Base-by-base conservation (phyloP, 2,888 invertebrate genomes). In the Unio delphinus region DNA sequence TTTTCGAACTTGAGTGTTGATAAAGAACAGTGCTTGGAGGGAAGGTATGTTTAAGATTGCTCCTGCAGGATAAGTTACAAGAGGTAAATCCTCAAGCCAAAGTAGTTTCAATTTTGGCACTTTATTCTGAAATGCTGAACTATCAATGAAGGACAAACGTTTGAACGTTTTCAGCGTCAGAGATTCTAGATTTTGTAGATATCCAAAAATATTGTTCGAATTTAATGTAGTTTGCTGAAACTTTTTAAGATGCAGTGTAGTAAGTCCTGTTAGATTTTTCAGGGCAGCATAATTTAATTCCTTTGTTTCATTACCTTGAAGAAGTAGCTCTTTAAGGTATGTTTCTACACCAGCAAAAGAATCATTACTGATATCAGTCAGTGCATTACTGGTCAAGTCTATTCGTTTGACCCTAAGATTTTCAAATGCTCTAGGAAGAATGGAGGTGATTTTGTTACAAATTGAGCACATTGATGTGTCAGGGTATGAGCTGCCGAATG, bases 321-420 rank as follows among this genome's bases (percentile, higher is more conserved):
- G 92, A 90, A 96, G 95, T 77, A 98, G 92, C 90, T 96, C 96
- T 72, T 94, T 93, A 74, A 97, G 92, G 45, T 93, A 93, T 70
- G 93, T 92, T 87, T 95, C 95, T 71, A 96, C 91, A 0, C 95
- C 94, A 62, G 93, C 93, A 87, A 96, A 96, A 15, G 95, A 95
- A 86, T 95, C 94, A 84, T 96, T 95, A 1, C 95, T 94, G 86
- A 96, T 94, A 83, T 93, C 93, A 78, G 93, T 93, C 83, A 97
- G 92, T 79, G 93, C 92, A 89, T 97, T 97, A 64, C 94, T 94
- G 90, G 95, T 95, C 84, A 97, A 92, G 87, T 95, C 95, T 66
- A 91, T 95, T 89, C 95, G 95, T 82, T 94, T 93, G 78, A 97
- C 91, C 73, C 94, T 94, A 80, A 97, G 92, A 17, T 95, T 95